These are phyloP conservation scores for Smithornis capensis DNA, from an alignment of 2,113 vertebrate species.

Conservation along the genomic window DNA sequence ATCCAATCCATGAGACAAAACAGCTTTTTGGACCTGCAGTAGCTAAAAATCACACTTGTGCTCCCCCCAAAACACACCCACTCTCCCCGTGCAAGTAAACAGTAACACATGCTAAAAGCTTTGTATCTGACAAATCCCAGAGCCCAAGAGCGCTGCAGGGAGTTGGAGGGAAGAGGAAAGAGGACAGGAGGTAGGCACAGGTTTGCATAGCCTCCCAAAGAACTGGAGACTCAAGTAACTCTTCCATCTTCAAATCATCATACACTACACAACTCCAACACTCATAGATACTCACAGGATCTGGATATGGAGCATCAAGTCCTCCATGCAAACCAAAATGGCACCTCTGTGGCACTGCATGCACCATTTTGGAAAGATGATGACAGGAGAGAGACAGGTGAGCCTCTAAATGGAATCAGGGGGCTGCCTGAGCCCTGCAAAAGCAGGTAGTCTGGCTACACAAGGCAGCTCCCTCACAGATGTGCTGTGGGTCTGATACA, in stretches of 20 bases:
- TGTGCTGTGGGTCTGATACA: not conserved
- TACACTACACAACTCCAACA: not conserved
- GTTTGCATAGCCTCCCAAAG: not conserved
- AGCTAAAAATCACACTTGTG: not conserved
- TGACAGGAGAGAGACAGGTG: not conserved
- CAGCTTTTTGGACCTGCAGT: not conserved
- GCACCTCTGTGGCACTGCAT: not conserved
- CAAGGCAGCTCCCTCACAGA: not conserved
- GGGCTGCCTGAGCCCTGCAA: not conserved
- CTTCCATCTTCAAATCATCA: not conserved
- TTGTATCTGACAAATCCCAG: not conserved
- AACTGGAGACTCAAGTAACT: not conserved
- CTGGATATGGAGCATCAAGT: not conserved
- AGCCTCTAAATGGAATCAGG: not conserved
- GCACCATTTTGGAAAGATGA: not conserved
- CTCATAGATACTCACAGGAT: not conserved
- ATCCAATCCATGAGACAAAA: not conserved
- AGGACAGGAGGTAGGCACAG: rapidly evolving
- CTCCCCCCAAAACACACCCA: not conserved
- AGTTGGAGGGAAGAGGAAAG: not conserved
- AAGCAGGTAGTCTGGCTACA: not conserved
- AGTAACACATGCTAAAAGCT: not conserved
- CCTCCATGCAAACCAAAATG: not conserved
- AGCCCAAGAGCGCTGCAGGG: not conserved
- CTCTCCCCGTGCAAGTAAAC: not conserved